phyloP scores from a whole-genome alignment of 2,797 vertebrate species.

The Ibycter americanus region DNA sequence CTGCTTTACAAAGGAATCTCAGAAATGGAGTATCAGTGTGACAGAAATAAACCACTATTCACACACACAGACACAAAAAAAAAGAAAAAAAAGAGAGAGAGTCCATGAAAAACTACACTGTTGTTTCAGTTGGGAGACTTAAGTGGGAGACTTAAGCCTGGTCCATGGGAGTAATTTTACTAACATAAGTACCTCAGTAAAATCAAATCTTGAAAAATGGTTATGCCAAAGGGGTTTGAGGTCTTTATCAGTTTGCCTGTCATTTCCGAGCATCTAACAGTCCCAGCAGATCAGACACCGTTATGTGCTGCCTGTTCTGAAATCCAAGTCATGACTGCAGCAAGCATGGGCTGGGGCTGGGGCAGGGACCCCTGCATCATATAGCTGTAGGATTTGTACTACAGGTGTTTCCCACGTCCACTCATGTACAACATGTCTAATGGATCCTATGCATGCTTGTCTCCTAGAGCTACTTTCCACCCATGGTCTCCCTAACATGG shows the following conservation, averaged over 20 bases:
- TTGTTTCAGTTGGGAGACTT: background rate
- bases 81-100: background rate
- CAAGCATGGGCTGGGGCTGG: background rate
- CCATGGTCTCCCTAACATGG: background rate
- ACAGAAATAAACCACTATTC: constrained; percentile 39
- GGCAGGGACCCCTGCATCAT: background rate
- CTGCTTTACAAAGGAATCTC: constrained; percentile 40
- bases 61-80: background rate
- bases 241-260: background rate
- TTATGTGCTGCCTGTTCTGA: background rate
- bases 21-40: constrained; percentile 2
- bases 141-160: background rate
- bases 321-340: background rate
- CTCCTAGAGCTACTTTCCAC: background rate
- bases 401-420: background rate
- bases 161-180: background rate
- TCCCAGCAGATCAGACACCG: background rate
- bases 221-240: background rate
- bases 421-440: rapidly evolving
- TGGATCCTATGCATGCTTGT: background rate
- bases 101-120: background rate
- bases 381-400: background rate
- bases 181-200: background rate
- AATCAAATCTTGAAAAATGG: background rate
- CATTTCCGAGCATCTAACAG: background rate